These are phyloP conservation scores for Cabera pusaria DNA, from an alignment of 2,888 invertebrate species.

Conservation along the genomic window DNA sequence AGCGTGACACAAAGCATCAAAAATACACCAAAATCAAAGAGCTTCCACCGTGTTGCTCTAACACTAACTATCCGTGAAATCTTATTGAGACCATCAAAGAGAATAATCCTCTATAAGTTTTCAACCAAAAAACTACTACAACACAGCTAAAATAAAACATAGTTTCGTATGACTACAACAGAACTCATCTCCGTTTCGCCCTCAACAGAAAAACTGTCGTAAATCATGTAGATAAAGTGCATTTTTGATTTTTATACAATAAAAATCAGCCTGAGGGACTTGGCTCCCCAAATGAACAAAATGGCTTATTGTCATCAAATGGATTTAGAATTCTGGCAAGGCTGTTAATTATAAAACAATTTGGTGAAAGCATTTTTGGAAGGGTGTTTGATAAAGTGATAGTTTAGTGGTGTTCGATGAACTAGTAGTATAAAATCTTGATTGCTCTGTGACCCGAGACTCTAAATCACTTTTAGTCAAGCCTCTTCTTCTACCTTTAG, in stretches of 20 bases:
- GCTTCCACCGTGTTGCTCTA: conserved; percentile 73
- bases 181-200: conserved; percentile 40
- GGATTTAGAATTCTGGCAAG: conserved; percentile 32
- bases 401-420: too few species aligned
- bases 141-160: conserved; percentile 24
- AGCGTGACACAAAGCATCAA: conserved; percentile 77
- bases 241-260: conserved; percentile 26
- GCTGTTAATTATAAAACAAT: conserved; percentile 36
- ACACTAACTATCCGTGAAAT: conserved; percentile 80
- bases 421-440: too few species aligned
- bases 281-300: conserved; percentile 46
- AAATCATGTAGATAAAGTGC: conserved; percentile 24
- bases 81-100: conserved; percentile 79
- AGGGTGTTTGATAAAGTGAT: conserved; percentile 17
- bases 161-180: conserved; percentile 19
- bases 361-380: conserved; percentile 18
- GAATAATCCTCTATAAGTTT: conserved; percentile 46
- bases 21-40: conserved; percentile 79
- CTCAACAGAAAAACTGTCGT: conserved; percentile 33
- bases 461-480: too few species aligned
- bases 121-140: conserved; percentile 34
- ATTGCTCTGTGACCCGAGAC: too few species aligned
- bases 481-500: too few species aligned
- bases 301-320: conserved; percentile 40
- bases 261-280: conserved; percentile 37